Percentiles rank a stretch among this genome's conserved stretches.
phyloP scores from a whole-genome alignment of 1,140 invertebrate species.

The Bombus vancouverensis region DNA sequence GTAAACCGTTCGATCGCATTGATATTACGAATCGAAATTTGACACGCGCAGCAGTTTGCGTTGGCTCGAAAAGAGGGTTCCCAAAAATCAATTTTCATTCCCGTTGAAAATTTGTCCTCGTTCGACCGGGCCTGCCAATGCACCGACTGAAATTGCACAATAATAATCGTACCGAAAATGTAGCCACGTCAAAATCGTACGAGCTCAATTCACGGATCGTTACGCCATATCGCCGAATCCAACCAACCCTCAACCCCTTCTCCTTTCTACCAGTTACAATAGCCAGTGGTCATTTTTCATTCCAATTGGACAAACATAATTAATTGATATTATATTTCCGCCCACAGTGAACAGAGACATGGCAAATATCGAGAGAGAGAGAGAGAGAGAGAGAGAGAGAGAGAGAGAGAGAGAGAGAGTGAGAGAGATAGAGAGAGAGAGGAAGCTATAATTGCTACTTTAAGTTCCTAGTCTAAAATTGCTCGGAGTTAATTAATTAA shows the following conservation, averaged over 20 bases:
- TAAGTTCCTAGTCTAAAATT: neutral
- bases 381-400: neutral
- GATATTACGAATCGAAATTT: slow-evolving; percentile 2
- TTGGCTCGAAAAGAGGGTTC: neutral
- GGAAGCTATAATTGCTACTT: neutral
- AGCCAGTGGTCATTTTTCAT: slow-evolving; percentile 16
- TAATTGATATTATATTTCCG: slow-evolving; percentile 38
- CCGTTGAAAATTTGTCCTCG: slow-evolving; percentile 25
- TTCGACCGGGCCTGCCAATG: neutral
- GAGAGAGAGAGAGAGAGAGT: no score
- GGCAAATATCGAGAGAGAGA: neutral
- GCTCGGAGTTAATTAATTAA: slow-evolving; percentile 5
- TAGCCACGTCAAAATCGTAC: slow-evolving; percentile 25
- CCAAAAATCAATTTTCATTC: slow-evolving; percentile 32
- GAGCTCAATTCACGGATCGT: slow-evolving; percentile 32
- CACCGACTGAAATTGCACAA: slow-evolving; percentile 14
- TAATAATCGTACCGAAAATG: slow-evolving; percentile 39
- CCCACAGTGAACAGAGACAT: neutral
- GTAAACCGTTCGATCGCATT: neutral
- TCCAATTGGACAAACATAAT: slow-evolving; percentile 20
- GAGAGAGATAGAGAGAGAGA: no score
- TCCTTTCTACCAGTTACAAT: slow-evolving; percentile 13
- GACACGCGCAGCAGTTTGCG: neutral
- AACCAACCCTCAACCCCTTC: neutral
- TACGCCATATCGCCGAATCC: neutral